phyloP scores from a whole-genome alignment of 2,888 invertebrate genomes.

The Gasteruption jaculator region DNA sequence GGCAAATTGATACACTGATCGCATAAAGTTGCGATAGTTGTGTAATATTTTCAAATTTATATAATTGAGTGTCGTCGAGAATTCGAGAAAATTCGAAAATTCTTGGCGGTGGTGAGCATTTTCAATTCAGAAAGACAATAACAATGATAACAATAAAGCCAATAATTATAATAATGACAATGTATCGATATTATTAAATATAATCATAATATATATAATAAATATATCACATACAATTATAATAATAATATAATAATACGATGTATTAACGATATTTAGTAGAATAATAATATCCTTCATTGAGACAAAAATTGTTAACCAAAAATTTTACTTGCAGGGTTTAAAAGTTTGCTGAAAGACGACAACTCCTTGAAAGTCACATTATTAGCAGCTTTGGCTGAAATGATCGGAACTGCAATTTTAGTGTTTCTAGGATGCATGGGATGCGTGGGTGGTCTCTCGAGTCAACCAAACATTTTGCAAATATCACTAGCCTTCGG shows the following conservation, averaged over 20 bases:
- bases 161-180: too few species aligned
- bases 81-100: too few species aligned
- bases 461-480: slow-evolving; percentile 48
- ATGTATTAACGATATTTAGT: neutral
- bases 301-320: neutral
- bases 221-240: neutral
- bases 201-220: neutral
- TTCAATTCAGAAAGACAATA: too few species aligned
- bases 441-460: slow-evolving; percentile 56
- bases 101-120: too few species aligned
- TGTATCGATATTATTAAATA: too few species aligned
- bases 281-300: neutral
- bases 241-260: neutral
- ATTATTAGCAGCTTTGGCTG: slow-evolving; percentile 54
- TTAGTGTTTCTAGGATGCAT: slow-evolving; percentile 72
- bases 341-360: slow-evolving; percentile 32
- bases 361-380: slow-evolving; percentile 29
- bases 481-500: slow-evolving; percentile 63
- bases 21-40: too few species aligned
- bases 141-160: too few species aligned
- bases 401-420: slow-evolving; percentile 65
- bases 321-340: slow-evolving; percentile 28
- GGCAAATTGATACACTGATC: too few species aligned
- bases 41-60: too few species aligned
- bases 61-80: too few species aligned